phyloP scores from a whole-genome alignment of 2,888 invertebrate genomes.

The Colostygia pectinataria region DNA sequence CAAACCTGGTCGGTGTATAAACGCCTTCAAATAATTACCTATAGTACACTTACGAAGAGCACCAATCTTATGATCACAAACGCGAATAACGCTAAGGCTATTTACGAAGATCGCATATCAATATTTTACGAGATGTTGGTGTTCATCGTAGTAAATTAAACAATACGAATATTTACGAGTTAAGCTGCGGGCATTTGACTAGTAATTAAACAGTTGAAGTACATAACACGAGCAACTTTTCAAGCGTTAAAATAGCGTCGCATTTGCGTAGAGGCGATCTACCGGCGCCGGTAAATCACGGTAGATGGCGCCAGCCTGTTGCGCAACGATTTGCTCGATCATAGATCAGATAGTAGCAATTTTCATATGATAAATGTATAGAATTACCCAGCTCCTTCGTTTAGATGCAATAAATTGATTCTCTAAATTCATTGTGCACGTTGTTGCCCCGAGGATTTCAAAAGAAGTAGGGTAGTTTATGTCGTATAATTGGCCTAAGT shows the following conservation, averaged over 20 bases:
- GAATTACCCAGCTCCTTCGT: neutral
- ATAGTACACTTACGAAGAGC: no score
- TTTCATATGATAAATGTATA: conserved; percentile 23
- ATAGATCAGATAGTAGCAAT: conserved; percentile 44
- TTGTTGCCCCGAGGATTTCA: neutral
- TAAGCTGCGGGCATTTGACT: no score
- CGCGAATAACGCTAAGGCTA: no score
- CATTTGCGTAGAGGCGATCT: conserved; percentile 64
- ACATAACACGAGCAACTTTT: conserved; percentile 19
- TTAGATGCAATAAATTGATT: neutral
- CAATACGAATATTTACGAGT: no score
- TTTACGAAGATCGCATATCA: no score
- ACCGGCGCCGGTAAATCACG: conserved; percentile 51
- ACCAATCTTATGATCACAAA: no score
- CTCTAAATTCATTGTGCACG: neutral
- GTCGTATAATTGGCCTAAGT: no score
- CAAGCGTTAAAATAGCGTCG: conserved; percentile 27
- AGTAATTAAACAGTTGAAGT: neutral
- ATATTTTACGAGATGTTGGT: no score
- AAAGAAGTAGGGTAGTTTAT: no score
- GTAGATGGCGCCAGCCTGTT: conserved; percentile 68
- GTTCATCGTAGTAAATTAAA: no score
- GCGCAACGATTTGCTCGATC: conserved; percentile 32
- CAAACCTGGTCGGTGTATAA: no score
- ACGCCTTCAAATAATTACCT: no score